Evolutionary conservation across 2,797 vertebrate genomes (phyloP).

Genomic region (Myotis pilosus): DNA sequence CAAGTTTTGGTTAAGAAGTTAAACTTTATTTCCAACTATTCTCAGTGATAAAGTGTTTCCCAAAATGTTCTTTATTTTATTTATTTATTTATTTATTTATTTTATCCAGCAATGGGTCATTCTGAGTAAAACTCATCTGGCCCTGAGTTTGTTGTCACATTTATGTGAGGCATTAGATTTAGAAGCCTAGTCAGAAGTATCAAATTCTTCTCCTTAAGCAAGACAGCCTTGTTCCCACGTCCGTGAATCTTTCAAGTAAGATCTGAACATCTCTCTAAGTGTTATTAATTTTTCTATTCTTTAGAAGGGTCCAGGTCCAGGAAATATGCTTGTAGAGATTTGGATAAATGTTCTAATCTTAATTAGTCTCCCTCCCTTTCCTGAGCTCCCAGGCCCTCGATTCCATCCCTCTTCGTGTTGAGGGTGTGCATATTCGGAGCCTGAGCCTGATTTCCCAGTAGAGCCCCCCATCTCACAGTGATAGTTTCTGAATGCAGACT

Average conservation of each 20-base stretch:
- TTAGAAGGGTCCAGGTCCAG: neutral
- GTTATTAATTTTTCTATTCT: neutral
- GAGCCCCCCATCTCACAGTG: neutral
- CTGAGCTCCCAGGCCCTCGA: neutral
- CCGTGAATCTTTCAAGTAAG: neutral
- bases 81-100: neutral
- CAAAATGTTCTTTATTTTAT: neutral
- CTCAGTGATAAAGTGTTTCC: neutral
- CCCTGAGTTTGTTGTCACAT: neutral
- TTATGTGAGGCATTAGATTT: neutral
- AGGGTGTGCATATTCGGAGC: neutral
- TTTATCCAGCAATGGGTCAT: neutral
- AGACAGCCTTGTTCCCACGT: neutral
- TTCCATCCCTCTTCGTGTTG: neutral
- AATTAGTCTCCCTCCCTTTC: neutral
- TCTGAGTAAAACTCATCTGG: neutral
- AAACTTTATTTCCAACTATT: constrained; percentile 18
- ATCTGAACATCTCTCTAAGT: neutral
- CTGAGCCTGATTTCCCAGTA: neutral
- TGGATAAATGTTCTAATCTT: neutral
- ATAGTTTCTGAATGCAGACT: neutral
- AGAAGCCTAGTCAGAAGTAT: neutral
- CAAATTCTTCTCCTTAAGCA: neutral
- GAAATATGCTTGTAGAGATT: neutral
- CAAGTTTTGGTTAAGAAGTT: constrained; percentile 21